A percentile compares a stretch with the other conserved stretches of the same genome.
phyloP scores from a whole-genome alignment of 2,113 vertebrate species.

The Poecile atricapillus region DNA sequence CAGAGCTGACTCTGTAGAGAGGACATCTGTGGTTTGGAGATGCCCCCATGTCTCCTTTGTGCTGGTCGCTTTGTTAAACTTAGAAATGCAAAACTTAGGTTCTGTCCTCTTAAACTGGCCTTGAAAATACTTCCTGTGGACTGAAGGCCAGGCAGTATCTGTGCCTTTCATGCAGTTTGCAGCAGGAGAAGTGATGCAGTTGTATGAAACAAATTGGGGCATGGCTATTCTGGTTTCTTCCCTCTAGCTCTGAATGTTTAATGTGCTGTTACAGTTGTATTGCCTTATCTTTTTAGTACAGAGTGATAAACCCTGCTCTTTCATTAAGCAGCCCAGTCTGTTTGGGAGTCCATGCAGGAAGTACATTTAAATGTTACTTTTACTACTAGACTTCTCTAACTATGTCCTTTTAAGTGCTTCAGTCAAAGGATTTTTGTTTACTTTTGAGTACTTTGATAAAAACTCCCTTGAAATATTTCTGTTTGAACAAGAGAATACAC shows the following conservation, averaged over 20 bases:
- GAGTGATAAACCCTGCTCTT: conserved; percentile 40
- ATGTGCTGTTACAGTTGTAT: conserved; percentile 23
- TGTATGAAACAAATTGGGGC: background rate
- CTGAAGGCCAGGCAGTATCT: background rate
- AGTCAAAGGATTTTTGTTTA: conserved; percentile 30
- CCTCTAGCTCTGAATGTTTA: conserved; percentile 1
- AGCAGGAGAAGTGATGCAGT: background rate
- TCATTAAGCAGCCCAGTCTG: background rate
- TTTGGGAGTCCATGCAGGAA: conserved; percentile 1
- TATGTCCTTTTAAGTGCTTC: conserved; percentile 13
- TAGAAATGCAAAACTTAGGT: background rate
- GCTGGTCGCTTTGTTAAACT: background rate
- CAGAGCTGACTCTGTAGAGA: background rate
- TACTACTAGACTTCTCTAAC: background rate
- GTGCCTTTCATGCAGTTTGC: background rate
- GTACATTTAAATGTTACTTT: conserved; percentile 48
- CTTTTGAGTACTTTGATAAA: conserved; percentile 21
- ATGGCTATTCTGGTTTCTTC: conserved; percentile 21
- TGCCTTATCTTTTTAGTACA: background rate
- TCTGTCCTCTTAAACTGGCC: background rate
- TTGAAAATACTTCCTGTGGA: background rate
- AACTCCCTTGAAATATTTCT: background rate
- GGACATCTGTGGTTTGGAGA: background rate
- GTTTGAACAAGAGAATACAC: background rate
- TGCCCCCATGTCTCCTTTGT: background rate